Evolutionary conservation across 2,888 invertebrate species (phyloP).

Genomic region (Therioaphis trifolii): DNA sequence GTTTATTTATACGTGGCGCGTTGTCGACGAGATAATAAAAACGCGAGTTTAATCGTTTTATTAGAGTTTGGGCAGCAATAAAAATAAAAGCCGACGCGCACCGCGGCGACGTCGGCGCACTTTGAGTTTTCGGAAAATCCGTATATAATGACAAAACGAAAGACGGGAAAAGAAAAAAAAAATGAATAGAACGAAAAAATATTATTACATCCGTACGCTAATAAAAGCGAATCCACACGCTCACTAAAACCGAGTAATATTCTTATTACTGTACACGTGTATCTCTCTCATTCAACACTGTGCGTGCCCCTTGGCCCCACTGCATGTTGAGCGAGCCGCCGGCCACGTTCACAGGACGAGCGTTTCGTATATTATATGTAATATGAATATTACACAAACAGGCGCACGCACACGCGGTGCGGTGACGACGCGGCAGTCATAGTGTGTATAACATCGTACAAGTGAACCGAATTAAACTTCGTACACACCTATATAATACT

Average conservation of each 20-base stretch:
- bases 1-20: neutral
- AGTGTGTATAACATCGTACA: neutral
- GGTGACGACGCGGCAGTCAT: neutral
- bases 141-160: neutral
- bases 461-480: neutral
- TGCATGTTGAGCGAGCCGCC: too few relatives aligned
- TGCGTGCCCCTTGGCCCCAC: neutral
- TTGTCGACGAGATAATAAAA: constrained; percentile 56
- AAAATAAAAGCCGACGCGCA: constrained; percentile 57
- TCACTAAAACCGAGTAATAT: neutral
- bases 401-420: neutral
- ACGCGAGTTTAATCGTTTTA: constrained; percentile 60
- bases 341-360: too few relatives aligned
- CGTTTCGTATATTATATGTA: neutral
- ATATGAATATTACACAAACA: neutral
- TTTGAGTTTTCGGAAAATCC: constrained; percentile 32
- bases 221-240: constrained; percentile 40
- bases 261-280: neutral
- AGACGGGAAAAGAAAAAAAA: too few relatives aligned
- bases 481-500: neutral
- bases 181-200: constrained; percentile 25
- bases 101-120: constrained; percentile 40
- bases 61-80: constrained; percentile 40
- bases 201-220: constrained; percentile 60
- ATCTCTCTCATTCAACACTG: constrained; percentile 13